Evolutionary conservation across 2,113 vertebrate species (phyloP).

Genomic region (Cisticola juncidis): DNA sequence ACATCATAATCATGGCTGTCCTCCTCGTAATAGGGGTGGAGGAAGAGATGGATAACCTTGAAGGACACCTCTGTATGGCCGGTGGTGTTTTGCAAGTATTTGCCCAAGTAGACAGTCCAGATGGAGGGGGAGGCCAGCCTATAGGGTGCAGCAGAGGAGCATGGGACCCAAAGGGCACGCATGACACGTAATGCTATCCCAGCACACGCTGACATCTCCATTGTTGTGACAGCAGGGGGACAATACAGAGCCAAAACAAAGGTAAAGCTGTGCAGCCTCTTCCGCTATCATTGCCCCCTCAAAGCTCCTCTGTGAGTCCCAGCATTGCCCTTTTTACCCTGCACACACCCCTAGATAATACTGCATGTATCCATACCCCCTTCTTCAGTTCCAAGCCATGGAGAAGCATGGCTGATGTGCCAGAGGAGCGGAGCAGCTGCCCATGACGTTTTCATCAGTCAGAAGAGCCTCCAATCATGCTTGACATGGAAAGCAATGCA

Average conservation of each 20-base stretch:
- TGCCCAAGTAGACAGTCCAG: conserved; percentile 90
- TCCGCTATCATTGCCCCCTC: not conserved
- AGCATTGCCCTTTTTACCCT: not conserved
- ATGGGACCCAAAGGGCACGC: not conserved
- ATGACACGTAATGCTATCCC: not conserved
- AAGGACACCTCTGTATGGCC: conserved; percentile 83
- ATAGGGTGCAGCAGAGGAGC: not conserved
- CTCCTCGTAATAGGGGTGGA: conserved; percentile 88
- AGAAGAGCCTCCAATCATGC: not conserved
- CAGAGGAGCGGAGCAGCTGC: not conserved
- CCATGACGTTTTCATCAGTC: not conserved
- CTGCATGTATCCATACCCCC: not conserved
- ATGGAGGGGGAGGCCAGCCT: conserved; percentile 80
- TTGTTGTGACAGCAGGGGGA: not conserved
- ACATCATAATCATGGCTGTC: conserved; percentile 90
- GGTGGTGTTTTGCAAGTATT: conserved; percentile 77
- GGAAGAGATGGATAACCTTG: conserved; percentile 81
- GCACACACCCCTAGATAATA: not conserved
- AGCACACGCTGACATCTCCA: not conserved
- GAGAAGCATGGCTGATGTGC: not conserved
- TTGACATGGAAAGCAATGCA: not conserved
- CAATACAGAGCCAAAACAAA: not conserved
- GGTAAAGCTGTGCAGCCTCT: not conserved
- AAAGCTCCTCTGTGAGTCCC: not conserved
- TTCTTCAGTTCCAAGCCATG: not conserved